These are phyloP conservation scores for Ceyx margarethae DNA, from an alignment of 2,113 vertebrate species.

Conservation along the genomic window DNA sequence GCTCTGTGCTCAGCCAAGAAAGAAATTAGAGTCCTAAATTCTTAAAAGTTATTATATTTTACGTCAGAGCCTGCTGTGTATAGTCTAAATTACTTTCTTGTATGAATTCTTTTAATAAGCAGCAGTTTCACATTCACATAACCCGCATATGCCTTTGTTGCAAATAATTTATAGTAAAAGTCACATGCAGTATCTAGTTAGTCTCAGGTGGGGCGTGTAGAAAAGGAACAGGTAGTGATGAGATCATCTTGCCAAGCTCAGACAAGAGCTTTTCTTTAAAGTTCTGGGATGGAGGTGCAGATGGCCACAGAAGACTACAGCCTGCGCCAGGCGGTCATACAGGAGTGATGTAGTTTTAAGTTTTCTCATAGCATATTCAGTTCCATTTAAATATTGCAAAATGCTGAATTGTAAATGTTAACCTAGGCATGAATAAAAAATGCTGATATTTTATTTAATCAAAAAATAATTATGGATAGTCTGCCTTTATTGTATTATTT, in stretches of 20 bases:
- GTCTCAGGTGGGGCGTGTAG: neutral
- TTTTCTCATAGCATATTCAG: conserved; percentile 70
- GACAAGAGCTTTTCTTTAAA: neutral
- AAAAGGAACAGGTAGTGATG: neutral
- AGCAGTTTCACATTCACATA: neutral
- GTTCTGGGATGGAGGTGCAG: neutral
- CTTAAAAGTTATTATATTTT: neutral
- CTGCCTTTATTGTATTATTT: conserved; percentile 71
- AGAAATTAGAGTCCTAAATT: neutral
- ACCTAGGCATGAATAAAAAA: conserved; percentile 74
- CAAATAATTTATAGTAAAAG: conserved; percentile 17
- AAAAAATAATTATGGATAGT: conserved; percentile 71
- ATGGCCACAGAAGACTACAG: neutral
- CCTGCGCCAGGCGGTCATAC: neutral
- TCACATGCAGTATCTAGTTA: neutral
- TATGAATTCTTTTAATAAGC: conserved; percentile 35
- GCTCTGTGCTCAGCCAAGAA: neutral
- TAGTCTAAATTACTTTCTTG: neutral
- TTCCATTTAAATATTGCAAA: conserved; percentile 74
- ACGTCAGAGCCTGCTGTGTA: neutral
- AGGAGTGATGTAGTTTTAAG: conserved; percentile 43
- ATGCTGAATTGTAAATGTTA: conserved; percentile 75
- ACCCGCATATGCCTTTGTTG: neutral
- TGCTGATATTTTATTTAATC: conserved; percentile 78
- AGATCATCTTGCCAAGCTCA: neutral